Conservation (phyloP, 2,888 invertebrate genomes). For the Dynastes tityus region DNA sequence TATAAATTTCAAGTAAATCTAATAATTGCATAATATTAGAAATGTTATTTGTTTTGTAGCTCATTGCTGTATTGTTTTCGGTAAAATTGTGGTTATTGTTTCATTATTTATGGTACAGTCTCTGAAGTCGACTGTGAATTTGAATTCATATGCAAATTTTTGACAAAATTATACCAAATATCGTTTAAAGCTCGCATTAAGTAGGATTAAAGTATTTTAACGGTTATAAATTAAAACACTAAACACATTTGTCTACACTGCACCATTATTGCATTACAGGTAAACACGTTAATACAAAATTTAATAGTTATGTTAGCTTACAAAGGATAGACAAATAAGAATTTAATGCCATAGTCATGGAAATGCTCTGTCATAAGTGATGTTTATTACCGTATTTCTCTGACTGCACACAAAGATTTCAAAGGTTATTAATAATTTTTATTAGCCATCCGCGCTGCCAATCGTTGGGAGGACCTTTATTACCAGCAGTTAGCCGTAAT, state of each 20-base stretch:
- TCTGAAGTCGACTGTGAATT: not conserved
- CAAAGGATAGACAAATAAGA: slow-evolving; percentile 5
- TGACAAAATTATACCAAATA: not conserved
- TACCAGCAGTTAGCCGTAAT: slow-evolving; percentile 39
- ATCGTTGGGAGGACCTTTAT: slow-evolving; percentile 29
- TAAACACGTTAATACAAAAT: not conserved
- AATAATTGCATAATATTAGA: too few relatives aligned
- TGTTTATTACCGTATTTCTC: slow-evolving; percentile 34
- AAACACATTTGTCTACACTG: not conserved
- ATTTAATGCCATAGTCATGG: slow-evolving; percentile 21
- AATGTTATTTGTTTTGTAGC: too few relatives aligned
- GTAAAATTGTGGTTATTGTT: not conserved
- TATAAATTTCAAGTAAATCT: too few relatives aligned
- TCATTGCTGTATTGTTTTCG: too few relatives aligned
- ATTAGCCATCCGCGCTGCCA: slow-evolving; percentile 24
- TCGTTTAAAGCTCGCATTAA: not conserved
- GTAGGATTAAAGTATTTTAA: not conserved
- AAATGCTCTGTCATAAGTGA: slow-evolving; percentile 12
- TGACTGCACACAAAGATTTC: slow-evolving; percentile 14
- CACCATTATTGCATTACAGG: not conserved
- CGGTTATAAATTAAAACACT: not conserved
- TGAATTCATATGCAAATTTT: not conserved
- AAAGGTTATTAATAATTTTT: slow-evolving; percentile 35
- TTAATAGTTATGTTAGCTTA: slow-evolving; percentile 1
- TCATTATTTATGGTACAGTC: not conserved